Conservation (phyloP, 2,888 invertebrate genomes). For the Thecocarcelia acutangulata region DNA sequence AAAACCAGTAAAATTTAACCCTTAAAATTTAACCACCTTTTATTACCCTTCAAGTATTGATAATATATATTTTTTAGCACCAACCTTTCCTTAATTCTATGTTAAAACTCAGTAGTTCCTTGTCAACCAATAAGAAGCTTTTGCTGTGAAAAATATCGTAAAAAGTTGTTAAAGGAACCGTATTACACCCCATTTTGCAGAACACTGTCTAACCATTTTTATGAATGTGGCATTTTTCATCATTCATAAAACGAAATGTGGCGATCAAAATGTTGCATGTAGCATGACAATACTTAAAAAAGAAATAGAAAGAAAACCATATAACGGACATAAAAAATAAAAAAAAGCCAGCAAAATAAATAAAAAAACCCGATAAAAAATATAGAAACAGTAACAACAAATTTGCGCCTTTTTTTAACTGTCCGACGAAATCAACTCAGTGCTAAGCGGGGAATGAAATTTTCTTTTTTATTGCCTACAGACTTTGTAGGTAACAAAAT, state of each 20-base stretch:
- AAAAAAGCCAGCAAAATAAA: slow-evolving; percentile 25
- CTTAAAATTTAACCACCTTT: no score
- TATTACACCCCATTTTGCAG: not conserved
- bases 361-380: slow-evolving; percentile 8
- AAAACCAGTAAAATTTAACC: no score
- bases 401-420: slow-evolving; percentile 59
- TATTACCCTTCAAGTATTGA: no score
- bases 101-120: no score
- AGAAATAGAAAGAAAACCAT: slow-evolving; percentile 19
- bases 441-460: slow-evolving; percentile 57
- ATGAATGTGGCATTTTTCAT: slow-evolving; percentile 9
- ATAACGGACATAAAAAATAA: slow-evolving; percentile 25
- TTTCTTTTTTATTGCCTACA: not conserved
- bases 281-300: slow-evolving; percentile 47
- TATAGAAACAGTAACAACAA: slow-evolving; percentile 38
- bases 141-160: no score
- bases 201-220: not conserved
- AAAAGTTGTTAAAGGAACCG: no score
- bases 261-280: slow-evolving; percentile 36
- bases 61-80: no score
- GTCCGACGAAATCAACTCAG: slow-evolving; percentile 59
- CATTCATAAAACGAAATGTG: slow-evolving; percentile 43
- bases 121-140: no score
- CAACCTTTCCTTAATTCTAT: no score
- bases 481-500: not conserved